A percentile compares a stretch with the other conserved stretches of the same genome.
Conservation (phyloP, 2,888 invertebrate species). For the Pammene fasciana region DNA sequence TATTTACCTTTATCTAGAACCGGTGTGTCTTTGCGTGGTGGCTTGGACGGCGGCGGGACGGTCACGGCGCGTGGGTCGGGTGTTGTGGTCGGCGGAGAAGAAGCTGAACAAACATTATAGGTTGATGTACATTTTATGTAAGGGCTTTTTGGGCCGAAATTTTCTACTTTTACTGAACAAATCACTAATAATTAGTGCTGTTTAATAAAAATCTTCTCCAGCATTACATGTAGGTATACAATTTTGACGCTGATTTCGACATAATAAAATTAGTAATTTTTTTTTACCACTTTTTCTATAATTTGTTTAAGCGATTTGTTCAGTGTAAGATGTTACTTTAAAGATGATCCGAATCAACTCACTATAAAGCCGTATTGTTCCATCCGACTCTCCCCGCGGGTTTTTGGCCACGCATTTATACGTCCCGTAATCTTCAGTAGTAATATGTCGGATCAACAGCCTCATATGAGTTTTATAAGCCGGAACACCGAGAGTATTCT, state of each 20-base stretch:
- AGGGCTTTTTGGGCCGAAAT: too few relatives aligned
- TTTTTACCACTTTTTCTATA: too few relatives aligned
- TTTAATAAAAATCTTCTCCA: too few relatives aligned
- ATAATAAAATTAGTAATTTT: too few relatives aligned
- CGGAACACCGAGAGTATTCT: conserved; percentile 87
- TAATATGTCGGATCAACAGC: conserved; percentile 90
- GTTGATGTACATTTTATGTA: not conserved
- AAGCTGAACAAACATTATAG: conserved; percentile 77
- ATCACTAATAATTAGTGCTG: too few relatives aligned
- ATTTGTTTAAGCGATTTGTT: too few relatives aligned
- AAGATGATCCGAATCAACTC: conserved; percentile 72
- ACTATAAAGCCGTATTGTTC: conserved; percentile 94
- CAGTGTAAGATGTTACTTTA: not conserved
- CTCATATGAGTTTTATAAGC: conserved; percentile 95
- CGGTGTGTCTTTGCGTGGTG: conserved; percentile 75
- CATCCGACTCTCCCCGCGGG: conserved; percentile 95
- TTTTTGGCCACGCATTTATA: conserved; percentile 96
- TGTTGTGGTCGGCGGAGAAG: conserved; percentile 91
- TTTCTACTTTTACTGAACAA: too few relatives aligned
- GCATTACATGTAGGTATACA: too few relatives aligned
- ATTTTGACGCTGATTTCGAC: too few relatives aligned
- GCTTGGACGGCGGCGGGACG: conserved; percentile 71
- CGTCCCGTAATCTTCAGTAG: conserved; percentile 91
- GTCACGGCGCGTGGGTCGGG: conserved; percentile 87
- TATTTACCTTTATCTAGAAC: conserved; percentile 73